Evolutionary conservation across 2,113 vertebrate genomes (phyloP).

Genomic region (Poecilia latipinna): DNA sequence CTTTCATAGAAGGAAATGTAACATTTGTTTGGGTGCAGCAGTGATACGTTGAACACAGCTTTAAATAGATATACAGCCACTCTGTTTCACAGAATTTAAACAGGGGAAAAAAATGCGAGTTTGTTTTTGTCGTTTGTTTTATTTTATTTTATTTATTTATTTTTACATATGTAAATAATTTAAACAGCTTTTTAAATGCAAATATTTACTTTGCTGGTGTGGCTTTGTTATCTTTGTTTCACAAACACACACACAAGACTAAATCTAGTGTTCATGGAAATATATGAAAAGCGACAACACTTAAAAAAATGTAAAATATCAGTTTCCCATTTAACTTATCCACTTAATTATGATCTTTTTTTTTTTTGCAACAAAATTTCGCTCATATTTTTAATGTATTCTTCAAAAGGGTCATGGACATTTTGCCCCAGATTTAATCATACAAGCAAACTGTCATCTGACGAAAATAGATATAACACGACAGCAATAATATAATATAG

Average conservation of each 20-base stretch:
- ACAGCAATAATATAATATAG: too few species aligned
- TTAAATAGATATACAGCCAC: background rate
- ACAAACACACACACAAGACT: too few species aligned
- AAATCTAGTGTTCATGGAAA: background rate
- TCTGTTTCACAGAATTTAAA: background rate
- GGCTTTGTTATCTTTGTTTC: too few species aligned
- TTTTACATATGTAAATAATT: background rate
- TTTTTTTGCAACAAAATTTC: background rate
- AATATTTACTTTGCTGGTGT: background rate
- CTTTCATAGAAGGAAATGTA: background rate
- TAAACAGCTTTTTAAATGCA: background rate
- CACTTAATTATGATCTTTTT: background rate
- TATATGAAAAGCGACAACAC: background rate
- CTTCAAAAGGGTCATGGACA: background rate
- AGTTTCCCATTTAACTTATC: background rate
- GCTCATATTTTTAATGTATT: background rate
- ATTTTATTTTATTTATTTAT: too few species aligned
- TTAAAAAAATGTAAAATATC: background rate
- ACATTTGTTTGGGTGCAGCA: background rate
- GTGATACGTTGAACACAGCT: background rate
- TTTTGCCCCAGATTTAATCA: background rate
- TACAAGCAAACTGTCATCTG: background rate
- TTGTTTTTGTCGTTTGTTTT: background rate
- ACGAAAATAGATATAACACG: background rate
- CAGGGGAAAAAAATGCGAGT: background rate